Percentiles rank a stretch among this genome's conserved stretches.
These are phyloP conservation scores for Lucinisca nassula DNA, from an alignment of 2,888 invertebrate species.

Conservation along the genomic window DNA sequence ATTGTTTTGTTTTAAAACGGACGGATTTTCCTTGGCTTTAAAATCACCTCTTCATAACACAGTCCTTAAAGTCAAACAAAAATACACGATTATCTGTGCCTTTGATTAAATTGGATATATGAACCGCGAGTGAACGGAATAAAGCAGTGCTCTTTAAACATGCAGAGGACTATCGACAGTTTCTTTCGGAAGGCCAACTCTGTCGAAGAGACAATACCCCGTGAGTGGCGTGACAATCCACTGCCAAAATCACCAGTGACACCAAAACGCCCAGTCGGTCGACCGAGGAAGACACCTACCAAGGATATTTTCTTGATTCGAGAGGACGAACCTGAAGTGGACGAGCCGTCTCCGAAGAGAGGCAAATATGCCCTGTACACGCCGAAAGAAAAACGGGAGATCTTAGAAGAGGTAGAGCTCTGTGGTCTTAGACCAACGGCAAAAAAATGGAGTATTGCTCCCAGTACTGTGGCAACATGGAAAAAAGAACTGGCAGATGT, in stretches of 20 bases:
- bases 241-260: background rate
- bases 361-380: background rate
- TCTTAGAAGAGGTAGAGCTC: background rate
- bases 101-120: too few species aligned
- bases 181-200: background rate
- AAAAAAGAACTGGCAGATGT: background rate
- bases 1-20: too few species aligned
- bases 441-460: background rate
- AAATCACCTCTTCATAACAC: too few species aligned
- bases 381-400: background rate
- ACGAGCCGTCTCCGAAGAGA: background rate
- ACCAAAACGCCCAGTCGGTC: background rate
- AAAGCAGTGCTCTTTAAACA: too few species aligned
- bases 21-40: too few species aligned
- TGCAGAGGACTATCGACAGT: background rate
- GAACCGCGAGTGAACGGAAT: background rate
- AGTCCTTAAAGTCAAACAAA: too few species aligned
- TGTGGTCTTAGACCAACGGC: background rate
- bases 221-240: background rate
- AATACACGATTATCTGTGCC: too few species aligned
- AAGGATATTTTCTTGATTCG: background rate
- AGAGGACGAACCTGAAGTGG: background rate
- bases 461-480: background rate
- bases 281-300: background rate
- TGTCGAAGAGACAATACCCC: background rate